These are phyloP conservation scores for Cydia pomonella DNA, from an alignment of 1,140 invertebrate species.

Conservation along the genomic window DNA sequence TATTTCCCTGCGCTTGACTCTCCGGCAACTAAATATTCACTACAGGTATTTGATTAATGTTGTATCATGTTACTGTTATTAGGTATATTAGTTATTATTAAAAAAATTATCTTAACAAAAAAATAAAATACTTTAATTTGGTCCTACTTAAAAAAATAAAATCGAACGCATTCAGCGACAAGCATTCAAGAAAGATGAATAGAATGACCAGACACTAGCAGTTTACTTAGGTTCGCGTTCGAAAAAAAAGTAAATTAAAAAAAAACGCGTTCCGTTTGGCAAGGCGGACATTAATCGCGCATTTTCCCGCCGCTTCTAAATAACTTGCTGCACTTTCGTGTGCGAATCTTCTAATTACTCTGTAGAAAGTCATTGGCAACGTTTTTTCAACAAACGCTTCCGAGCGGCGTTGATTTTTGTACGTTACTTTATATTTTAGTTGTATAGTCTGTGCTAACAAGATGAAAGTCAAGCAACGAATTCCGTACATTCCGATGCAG, in stretches of 20 bases:
- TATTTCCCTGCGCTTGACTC: no score
- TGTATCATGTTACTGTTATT: no score
- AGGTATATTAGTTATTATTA: no score
- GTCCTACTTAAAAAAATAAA: no score
- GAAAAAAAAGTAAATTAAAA: constrained; percentile 44
- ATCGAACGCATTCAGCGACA: no score
- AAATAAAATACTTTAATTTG: no score
- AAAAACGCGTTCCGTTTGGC: constrained; percentile 50
- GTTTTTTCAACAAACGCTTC: constrained; percentile 57
- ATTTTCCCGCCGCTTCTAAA: constrained; percentile 54
- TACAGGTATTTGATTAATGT: no score
- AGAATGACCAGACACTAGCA: no score
- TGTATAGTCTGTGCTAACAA: constrained; percentile 60
- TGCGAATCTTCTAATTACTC: constrained; percentile 73
- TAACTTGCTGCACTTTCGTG: constrained; percentile 69
- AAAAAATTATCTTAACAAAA: no score
- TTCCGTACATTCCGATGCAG: neutral
- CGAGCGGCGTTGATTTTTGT: constrained; percentile 62
- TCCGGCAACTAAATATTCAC: no score
- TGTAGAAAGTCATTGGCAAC: constrained; percentile 66
- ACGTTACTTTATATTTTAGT: constrained; percentile 51
- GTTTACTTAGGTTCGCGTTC: constrained; percentile 26
- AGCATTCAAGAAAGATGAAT: no score
- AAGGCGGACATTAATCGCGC: constrained; percentile 56
- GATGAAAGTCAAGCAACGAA: constrained; percentile 60